These are phyloP conservation scores for Isichthys henryi DNA, from an alignment of 2,113 vertebrate genomes.

Conservation along the genomic window DNA sequence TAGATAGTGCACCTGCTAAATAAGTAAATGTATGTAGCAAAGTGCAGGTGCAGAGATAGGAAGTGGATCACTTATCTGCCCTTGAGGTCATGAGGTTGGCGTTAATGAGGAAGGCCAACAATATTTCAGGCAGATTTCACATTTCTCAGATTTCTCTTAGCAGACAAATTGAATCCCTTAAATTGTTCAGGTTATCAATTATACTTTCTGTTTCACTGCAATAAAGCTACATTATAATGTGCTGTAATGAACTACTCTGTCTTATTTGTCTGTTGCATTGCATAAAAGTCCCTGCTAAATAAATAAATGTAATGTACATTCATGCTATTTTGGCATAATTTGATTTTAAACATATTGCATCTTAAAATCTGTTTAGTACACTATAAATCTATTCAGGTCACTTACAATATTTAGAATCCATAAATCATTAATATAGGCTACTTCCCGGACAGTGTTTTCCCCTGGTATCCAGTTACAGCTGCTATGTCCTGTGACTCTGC, in stretches of 20 bases:
- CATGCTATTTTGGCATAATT: background rate
- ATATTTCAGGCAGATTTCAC: background rate
- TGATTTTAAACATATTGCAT: background rate
- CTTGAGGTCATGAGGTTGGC: background rate
- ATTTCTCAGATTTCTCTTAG: background rate
- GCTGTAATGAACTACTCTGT: background rate
- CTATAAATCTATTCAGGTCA: conserved; percentile 2
- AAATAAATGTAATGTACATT: background rate
- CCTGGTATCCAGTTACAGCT: background rate
- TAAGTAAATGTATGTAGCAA: background rate
- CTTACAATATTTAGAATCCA: background rate
- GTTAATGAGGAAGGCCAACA: background rate
- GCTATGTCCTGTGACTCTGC: background rate
- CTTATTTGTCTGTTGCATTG: background rate
- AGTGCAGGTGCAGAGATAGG: background rate
- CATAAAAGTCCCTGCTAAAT: background rate
- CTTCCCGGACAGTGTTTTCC: background rate
- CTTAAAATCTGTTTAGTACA: background rate
- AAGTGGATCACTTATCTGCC: background rate
- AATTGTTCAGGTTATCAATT: background rate
- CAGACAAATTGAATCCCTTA: background rate
- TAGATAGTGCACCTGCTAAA: background rate
- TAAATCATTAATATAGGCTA: conserved; percentile 2
- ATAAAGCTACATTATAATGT: background rate
- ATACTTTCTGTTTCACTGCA: background rate